Conservation (phyloP, 2,113 vertebrate species). For the Seriola rivoliana region DNA sequence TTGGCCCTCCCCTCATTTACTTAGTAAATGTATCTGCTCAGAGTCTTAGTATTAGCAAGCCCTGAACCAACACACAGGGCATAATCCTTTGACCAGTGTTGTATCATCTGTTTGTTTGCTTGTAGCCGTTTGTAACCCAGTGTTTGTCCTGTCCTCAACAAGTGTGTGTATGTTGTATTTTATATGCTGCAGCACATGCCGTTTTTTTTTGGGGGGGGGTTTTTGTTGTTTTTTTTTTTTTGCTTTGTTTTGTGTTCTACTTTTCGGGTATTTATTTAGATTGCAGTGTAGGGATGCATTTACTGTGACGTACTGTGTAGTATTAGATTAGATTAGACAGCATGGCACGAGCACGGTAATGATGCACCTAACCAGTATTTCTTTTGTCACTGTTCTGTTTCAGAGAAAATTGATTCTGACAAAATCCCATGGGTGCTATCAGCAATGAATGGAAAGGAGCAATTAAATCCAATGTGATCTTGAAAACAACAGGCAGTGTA, state of each 20-base stretch:
- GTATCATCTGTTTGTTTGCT: conserved; percentile 50
- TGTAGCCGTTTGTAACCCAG: conserved; percentile 28
- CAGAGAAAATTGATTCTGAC: conserved; percentile 71
- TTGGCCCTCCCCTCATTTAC: conserved; percentile 20
- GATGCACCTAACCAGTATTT: conserved; percentile 65
- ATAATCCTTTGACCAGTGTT: conserved; percentile 39
- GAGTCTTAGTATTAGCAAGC: conserved; percentile 47
- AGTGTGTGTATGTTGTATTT: conserved; percentile 35
- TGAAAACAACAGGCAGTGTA: conserved; percentile 71
- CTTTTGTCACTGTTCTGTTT: conserved; percentile 73
- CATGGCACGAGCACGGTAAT: conserved; percentile 44
- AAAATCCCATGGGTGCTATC: conserved; percentile 75
- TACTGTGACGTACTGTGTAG: conserved; percentile 32
- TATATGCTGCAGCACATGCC: conserved; percentile 12
- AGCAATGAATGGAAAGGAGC: conserved; percentile 69
- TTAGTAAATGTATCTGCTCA: conserved; percentile 60
- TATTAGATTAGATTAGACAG: conserved; percentile 64
- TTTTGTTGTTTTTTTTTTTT: neutral
- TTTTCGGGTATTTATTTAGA: conserved; percentile 40
- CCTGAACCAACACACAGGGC: conserved; percentile 39
- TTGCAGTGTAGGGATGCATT: conserved; percentile 40
- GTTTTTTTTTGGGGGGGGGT: conserved; percentile 7
- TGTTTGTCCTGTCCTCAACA: conserved; percentile 52
- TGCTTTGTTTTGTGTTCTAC: conserved; percentile 4
- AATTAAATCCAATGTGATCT: conserved; percentile 72